Evolutionary conservation across 2,797 vertebrate species (phyloP).

Genomic region (Myotis findleyi): DNA sequence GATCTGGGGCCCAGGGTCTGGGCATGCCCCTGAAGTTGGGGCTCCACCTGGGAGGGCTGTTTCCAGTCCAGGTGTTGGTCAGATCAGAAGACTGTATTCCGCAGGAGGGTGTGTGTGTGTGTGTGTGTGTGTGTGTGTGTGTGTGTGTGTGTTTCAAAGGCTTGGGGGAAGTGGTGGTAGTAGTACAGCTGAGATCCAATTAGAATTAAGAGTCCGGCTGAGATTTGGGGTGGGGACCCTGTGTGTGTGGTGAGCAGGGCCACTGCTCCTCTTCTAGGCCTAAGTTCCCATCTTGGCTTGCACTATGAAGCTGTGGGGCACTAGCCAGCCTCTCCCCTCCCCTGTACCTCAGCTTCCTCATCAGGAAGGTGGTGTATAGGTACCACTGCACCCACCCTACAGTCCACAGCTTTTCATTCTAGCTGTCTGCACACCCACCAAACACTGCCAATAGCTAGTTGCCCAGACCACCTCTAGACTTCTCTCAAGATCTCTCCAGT

Average conservation of each 20-base stretch:
- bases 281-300: background rate
- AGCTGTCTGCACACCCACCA: background rate
- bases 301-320: background rate
- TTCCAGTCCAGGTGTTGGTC: background rate
- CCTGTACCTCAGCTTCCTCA: background rate
- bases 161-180: background rate
- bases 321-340: background rate
- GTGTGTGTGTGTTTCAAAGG: background rate
- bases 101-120: background rate
- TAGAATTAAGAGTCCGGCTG: background rate
- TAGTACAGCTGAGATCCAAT: background rate
- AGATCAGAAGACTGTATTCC: background rate
- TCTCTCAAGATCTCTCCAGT: background rate
- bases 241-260: background rate
- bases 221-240: background rate
- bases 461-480: background rate
- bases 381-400: no score
- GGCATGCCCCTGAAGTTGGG: background rate
- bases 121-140: background rate
- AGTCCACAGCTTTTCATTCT: background rate
- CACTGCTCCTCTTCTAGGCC: background rate
- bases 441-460: background rate
- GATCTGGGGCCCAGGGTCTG: background rate
- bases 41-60: background rate
- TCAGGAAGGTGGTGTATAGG: background rate